These are phyloP conservation scores for Drosophila meridiana DNA, from an alignment of 2,888 invertebrate genomes.

Conservation along the genomic window DNA sequence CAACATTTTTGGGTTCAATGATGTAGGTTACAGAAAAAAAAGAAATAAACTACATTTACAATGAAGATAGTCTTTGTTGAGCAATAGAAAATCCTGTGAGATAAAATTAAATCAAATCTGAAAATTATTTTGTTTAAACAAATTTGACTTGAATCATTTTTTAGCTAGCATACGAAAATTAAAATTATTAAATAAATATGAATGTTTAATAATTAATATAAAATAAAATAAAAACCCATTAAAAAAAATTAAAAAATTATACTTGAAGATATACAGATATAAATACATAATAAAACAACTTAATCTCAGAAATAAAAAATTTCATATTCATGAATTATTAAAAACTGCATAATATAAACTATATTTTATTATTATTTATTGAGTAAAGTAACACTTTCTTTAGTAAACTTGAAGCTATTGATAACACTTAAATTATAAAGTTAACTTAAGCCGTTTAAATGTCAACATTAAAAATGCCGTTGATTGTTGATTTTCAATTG, in stretches of 20 bases:
- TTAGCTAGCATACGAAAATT: no score
- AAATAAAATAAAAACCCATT: no score
- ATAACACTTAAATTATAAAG: not conserved
- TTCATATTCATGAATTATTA: no score
- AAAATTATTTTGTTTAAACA: not conserved
- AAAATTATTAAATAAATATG: no score
- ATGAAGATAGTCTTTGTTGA: not conserved
- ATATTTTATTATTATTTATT: no score
- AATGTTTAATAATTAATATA: no score
- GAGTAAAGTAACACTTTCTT: not conserved
- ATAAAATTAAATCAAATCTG: not conserved
- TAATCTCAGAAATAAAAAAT: no score
- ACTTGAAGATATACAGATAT: no score
- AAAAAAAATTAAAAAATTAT: no score
- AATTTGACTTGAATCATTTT: no score
- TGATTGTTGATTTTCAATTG: slow-evolving; percentile 31
- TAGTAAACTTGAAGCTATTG: not conserved
- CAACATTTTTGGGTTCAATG: slow-evolving; percentile 11
- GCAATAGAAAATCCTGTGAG: not conserved
- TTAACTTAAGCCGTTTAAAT: slow-evolving; percentile 3
- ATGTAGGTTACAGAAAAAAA: slow-evolving; percentile 2
- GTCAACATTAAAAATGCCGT: not conserved
- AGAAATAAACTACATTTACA: not conserved
- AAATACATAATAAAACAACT: no score
- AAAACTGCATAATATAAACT: no score